A percentile compares a stretch with the other conserved stretches of the same genome.
phyloP scores from a whole-genome alignment of 2,797 vertebrate genomes.

The Potorous gilbertii region DNA sequence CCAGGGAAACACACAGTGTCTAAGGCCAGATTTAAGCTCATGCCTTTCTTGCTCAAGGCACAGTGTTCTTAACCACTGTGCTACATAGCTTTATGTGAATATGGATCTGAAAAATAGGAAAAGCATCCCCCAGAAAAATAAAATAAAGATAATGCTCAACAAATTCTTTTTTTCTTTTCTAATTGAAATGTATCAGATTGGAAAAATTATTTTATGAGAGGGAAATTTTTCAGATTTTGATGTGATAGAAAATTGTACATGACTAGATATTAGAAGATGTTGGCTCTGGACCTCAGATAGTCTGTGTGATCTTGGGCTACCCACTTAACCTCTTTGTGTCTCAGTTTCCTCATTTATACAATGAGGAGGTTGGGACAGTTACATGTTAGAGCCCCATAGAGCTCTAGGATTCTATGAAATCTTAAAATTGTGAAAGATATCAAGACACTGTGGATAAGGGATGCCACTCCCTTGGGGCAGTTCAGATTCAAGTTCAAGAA shows the following conservation, averaged over 20 bases:
- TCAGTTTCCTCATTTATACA: background rate
- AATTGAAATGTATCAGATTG: background rate
- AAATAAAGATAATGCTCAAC: background rate
- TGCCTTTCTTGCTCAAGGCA: background rate
- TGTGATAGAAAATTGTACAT: background rate
- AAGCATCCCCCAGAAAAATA: background rate
- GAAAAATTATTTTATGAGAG: background rate
- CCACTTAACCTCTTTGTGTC: background rate
- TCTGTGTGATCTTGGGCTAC: background rate
- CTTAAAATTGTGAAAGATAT: conserved; percentile 51
- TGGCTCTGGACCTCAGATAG: background rate
- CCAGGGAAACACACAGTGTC: background rate
- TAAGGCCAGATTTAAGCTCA: background rate
- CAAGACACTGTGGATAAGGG: background rate
- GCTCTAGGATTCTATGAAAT: background rate
- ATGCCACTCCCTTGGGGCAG: conserved; percentile 61
- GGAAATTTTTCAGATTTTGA: background rate
- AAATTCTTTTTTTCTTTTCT: background rate
- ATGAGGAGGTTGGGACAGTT: background rate
- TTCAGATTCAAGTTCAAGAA: conserved; percentile 42
- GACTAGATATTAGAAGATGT: background rate
- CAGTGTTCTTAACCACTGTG: background rate
- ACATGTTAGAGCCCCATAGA: background rate
- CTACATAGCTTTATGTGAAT: background rate
- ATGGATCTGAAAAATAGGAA: background rate